These are phyloP conservation scores for Avahi laniger DNA, from an alignment of 2,797 vertebrate genomes.

Conservation along the genomic window DNA sequence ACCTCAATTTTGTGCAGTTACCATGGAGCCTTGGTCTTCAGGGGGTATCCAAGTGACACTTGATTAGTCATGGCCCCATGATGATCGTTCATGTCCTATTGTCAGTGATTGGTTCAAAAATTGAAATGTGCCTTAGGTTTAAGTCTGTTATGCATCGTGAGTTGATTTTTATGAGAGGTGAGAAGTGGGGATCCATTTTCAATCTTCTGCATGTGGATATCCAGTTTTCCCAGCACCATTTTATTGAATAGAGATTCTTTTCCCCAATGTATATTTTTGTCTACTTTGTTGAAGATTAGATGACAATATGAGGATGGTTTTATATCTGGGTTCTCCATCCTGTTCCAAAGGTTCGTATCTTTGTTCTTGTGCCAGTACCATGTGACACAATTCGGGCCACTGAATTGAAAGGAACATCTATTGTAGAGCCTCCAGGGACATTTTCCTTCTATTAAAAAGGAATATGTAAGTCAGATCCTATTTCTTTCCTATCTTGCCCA, in stretches of 20 bases:
- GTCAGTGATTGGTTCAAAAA: neutral
- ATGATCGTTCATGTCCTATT: neutral
- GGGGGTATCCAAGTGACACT: neutral
- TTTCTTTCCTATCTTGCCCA: neutral
- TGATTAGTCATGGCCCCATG: neutral
- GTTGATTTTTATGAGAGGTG: no score
- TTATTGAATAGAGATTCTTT: no score
- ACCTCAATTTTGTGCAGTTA: neutral
- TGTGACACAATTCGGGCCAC: neutral
- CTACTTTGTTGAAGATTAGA: no score
- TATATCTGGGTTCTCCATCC: no score
- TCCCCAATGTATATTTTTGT: no score
- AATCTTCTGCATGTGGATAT: no score
- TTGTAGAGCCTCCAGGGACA: neutral
- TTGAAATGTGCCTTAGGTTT: neutral
- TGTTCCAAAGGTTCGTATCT: no score
- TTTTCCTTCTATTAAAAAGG: neutral
- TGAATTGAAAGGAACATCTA: neutral
- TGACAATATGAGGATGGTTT: no score
- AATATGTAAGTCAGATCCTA: neutral
- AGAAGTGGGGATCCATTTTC: no score
- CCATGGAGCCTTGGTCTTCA: neutral
- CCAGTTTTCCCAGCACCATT: no score
- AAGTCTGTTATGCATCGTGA: no score
- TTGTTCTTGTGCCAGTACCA: no score